Percentiles rank a stretch among this genome's conserved stretches.
Evolutionary conservation across 2,113 vertebrate genomes (phyloP).

Genomic region (Bothrops jararaca): DNA sequence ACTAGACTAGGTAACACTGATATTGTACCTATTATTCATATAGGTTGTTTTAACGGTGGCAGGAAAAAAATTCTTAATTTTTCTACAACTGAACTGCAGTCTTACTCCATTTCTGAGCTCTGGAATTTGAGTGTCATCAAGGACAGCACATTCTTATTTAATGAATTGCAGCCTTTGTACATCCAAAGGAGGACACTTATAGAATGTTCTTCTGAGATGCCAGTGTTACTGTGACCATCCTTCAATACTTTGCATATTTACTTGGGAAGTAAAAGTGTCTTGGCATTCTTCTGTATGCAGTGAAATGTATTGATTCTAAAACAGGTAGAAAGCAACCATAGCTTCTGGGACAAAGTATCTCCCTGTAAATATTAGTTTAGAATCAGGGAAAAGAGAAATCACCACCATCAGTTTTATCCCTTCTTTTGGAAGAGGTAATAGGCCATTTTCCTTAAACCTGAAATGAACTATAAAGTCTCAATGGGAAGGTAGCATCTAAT

Average conservation of each 20-base stretch:
- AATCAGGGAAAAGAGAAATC: not conserved
- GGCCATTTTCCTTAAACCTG: not conserved
- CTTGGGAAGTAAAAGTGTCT: too few relatives aligned
- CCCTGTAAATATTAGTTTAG: not conserved
- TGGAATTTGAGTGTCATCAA: not conserved
- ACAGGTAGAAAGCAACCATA: not conserved
- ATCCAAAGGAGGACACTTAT: too few relatives aligned
- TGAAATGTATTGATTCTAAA: not conserved
- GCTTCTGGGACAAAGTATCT: not conserved
- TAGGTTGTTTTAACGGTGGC: not conserved
- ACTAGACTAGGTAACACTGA: not conserved
- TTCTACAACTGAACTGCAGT: not conserved
- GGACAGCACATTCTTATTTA: not conserved
- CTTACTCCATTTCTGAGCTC: not conserved
- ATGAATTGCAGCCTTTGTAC: not conserved
- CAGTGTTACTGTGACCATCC: not conserved
- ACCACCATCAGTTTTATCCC: not conserved
- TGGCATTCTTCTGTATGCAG: not conserved
- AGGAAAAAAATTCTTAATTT: too few relatives aligned
- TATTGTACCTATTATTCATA: not conserved
- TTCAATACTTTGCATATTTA: not conserved
- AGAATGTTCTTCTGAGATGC: not conserved
- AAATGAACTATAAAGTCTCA: not conserved
- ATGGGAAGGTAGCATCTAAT: not conserved
- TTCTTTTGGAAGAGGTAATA: not conserved